phyloP scores from a whole-genome alignment of 2,113 vertebrate genomes.

The Micronisus gabar region DNA sequence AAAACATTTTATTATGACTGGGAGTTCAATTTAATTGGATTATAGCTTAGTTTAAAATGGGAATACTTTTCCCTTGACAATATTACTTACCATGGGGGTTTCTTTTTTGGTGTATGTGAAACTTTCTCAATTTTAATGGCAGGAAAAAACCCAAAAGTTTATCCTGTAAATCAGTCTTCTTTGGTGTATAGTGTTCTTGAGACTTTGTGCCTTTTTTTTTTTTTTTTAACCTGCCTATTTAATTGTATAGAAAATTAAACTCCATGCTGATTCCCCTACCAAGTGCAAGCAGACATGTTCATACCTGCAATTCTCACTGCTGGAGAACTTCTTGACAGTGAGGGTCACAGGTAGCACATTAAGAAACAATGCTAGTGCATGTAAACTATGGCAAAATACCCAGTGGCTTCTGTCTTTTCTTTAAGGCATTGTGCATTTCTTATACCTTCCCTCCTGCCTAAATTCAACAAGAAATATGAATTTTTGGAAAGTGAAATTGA shows the following conservation, averaged over 20 bases:
- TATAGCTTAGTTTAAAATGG: not conserved
- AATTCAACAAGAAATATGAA: not conserved
- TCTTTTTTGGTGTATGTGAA: not conserved
- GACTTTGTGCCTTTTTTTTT: not conserved
- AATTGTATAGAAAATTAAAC: not conserved
- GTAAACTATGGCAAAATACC: not conserved
- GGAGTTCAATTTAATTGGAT: not conserved
- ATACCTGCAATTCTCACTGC: not conserved
- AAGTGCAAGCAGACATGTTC: accelerated
- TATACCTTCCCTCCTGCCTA: not conserved
- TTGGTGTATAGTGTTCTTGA: not conserved
- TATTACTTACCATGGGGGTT: not conserved
- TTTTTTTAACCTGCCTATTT: not conserved
- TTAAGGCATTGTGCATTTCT: not conserved
- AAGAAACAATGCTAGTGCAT: not conserved
- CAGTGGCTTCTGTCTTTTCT: not conserved
- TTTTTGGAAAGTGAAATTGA: not conserved
- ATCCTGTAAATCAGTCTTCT: not conserved
- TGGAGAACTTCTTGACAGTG: not conserved
- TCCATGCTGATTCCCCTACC: not conserved
- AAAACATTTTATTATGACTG: not conserved
- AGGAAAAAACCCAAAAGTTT: not conserved
- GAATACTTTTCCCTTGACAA: not conserved
- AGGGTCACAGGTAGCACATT: not conserved
- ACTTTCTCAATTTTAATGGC: not conserved